Percentiles rank a stretch among this genome's conserved stretches.
Conservation (phyloP, 1,140 invertebrate genomes). For the Carcinoscorpius rotundicauda region DNA sequence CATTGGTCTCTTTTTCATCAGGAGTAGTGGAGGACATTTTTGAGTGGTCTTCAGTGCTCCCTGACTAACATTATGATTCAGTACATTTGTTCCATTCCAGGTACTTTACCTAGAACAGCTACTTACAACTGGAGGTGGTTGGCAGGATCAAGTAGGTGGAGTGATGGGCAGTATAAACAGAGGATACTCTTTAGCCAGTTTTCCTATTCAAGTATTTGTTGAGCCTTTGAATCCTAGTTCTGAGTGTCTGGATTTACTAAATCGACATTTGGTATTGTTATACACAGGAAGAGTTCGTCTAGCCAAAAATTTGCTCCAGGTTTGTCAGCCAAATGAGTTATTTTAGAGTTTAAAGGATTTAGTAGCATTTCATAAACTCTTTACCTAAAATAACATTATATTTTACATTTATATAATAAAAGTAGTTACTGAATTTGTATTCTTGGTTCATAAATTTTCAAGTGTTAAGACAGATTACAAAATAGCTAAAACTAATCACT, state of each 20-base stretch:
- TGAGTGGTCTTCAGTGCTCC: too few relatives aligned
- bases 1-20: too few relatives aligned
- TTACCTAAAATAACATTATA: too few relatives aligned
- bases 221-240: slow-evolving; percentile 27
- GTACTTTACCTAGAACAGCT: slow-evolving; percentile 41
- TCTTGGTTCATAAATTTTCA: too few relatives aligned
- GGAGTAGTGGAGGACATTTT: too few relatives aligned
- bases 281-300: slow-evolving; percentile 44
- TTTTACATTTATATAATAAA: too few relatives aligned
- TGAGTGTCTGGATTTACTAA: slow-evolving; percentile 30
- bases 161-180: slow-evolving; percentile 36
- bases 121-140: slow-evolving; percentile 43
- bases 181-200: slow-evolving; percentile 31
- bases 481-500: too few relatives aligned
- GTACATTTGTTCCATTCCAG: slow-evolving; percentile 19
- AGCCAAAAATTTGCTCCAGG: slow-evolving; percentile 41
- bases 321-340: slow-evolving; percentile 15
- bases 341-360: neutral
- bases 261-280: slow-evolving; percentile 36
- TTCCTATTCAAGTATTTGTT: slow-evolving; percentile 33
- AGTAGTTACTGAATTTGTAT: too few relatives aligned
- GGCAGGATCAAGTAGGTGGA: slow-evolving; percentile 44
- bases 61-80: too few relatives aligned
- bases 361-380: too few relatives aligned
- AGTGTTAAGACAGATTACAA: too few relatives aligned